Conservation (phyloP, 2,888 invertebrate genomes). For the Drosophila imparisetae region DNA sequence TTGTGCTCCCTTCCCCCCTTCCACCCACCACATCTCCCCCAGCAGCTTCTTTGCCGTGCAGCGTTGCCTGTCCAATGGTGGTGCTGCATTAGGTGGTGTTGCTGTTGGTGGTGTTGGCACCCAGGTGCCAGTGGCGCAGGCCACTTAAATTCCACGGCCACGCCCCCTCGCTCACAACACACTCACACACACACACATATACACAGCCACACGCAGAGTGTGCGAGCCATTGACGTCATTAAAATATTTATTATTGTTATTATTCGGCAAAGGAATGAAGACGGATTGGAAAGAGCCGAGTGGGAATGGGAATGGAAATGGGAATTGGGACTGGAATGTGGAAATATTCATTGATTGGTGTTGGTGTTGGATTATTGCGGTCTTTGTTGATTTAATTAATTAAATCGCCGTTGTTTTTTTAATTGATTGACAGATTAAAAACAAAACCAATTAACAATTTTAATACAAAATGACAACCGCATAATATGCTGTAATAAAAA, state of each 20-base stretch:
- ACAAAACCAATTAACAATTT: conserved; percentile 83
- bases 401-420: conserved; percentile 81
- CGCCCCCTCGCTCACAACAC: conserved; percentile 43
- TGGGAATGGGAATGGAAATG: not conserved
- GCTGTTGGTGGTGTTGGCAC: conserved; percentile 24
- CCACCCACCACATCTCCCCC: not conserved
- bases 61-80: conserved; percentile 37
- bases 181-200: conserved; percentile 15
- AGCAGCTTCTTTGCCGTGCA: not conserved
- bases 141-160: conserved; percentile 47
- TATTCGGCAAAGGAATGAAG: conserved; percentile 39
- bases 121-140: conserved; percentile 33
- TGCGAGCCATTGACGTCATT: conserved; percentile 59
- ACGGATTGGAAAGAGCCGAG: conserved; percentile 14
- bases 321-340: conserved; percentile 3
- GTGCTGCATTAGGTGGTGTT: conserved; percentile 29
- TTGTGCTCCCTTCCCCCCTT: conserved; percentile 5
- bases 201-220: not conserved
- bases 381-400: conserved; percentile 80
- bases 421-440: conserved; percentile 83
- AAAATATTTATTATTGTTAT: conserved; percentile 68
- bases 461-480: conserved; percentile 81
- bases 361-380: conserved; percentile 79
- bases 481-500: conserved; percentile 81
- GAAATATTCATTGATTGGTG: conserved; percentile 38